A percentile compares a stretch with the other conserved stretches of the same genome.
phyloP scores from a whole-genome alignment of 2,797 vertebrate species.

The Rhabdophis nuchalis region DNA sequence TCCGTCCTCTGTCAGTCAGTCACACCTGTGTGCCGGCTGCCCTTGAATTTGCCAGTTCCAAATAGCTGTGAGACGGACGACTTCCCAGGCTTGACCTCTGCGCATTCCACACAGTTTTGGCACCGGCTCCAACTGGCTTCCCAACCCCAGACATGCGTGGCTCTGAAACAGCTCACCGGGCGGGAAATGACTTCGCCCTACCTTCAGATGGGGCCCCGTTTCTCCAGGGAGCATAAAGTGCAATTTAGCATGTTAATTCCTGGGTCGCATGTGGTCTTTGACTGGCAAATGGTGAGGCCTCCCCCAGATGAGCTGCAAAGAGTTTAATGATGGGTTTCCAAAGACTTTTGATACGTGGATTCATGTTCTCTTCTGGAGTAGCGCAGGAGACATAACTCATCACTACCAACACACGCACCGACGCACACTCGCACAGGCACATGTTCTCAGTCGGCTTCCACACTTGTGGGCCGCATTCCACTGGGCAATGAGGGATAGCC shows the following conservation, averaged over 20 bases:
- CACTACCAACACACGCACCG: background rate
- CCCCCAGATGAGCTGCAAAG: background rate
- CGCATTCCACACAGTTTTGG: background rate
- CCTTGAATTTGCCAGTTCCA: background rate
- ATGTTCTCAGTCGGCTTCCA: background rate
- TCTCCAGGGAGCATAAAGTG: constrained; percentile 43
- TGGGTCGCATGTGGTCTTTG: constrained; percentile 32
- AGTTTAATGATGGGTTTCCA: background rate
- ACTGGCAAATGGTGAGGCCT: background rate
- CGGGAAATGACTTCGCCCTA: background rate
- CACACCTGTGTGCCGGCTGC: background rate
- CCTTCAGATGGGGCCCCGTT: constrained; percentile 3
- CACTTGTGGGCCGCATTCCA: background rate
- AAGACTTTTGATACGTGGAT: background rate
- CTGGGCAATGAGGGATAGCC: background rate
- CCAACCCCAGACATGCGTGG: background rate
- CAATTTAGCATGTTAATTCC: constrained; percentile 29
- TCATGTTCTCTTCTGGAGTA: background rate
- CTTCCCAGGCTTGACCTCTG: background rate
- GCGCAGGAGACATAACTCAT: background rate
- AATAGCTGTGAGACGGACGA: background rate
- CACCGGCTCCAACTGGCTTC: background rate
- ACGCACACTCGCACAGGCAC: background rate
- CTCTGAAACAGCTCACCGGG: background rate
- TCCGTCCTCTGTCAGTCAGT: background rate